Base-by-base conservation (phyloP, 1,140 invertebrate species). In the Drosophila bocqueti region DNA sequence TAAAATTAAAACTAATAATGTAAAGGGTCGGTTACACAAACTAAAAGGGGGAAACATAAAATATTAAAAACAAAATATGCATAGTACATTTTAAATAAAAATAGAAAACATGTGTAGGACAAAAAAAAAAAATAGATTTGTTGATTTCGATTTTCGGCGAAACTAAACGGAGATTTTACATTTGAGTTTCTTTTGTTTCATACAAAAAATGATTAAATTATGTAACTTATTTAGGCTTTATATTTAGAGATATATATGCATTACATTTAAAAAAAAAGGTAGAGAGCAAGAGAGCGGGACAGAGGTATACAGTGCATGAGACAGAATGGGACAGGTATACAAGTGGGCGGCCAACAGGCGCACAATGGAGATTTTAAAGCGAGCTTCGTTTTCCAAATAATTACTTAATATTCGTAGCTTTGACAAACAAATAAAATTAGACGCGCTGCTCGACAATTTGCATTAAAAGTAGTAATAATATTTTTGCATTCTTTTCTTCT, bases 161-260 rank as follows among this genome's bases (percentile, higher is more conserved):
- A 79, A 34, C 54, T 65, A 77, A 81, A 59, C 73, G 55, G 82
- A 78, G 64, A 85, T 81, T 81, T 81, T 72, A 81, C 81, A 77
- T 79, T 79, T 55, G 11, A 69, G 47, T 67, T 63, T 31, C 15
- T 21, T 42, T 66, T 52, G 26, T 58, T 65, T 57, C 55, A 69
- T 67, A 77, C 71, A 71, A 79, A 68, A 68, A 68, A 57, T 62
- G 61, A 78, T 81, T 89, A 83, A 81, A 83, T 89, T 87, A 87
- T 87, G 89, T 84, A 74, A 89, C 79, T 86, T 84, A 83, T 80
- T 43, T 83, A 77, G 31, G 72, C 49, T 74, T 49, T 47, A 66
- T 74, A 62, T 66, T 69, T 64, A 52, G 61, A 58, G 76, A 73
- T 80, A 76, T 77, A 69, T 84, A 75, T 74, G 82, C 67, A 74